Base-by-base conservation (phyloP, 1,140 invertebrate genomes). In the Meloidogyne chitwoodi region DNA sequence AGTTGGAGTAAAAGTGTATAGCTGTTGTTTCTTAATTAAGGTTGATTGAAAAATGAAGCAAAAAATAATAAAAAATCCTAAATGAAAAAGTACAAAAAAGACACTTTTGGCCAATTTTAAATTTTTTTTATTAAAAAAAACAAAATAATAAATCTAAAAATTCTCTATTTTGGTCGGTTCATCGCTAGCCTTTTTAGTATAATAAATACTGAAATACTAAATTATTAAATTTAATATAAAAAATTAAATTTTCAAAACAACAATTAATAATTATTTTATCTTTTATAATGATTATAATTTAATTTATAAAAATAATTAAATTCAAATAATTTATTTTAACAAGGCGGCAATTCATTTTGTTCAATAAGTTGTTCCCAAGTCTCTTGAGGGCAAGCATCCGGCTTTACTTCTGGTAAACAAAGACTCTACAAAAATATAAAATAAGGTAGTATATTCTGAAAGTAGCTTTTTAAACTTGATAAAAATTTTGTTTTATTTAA, bases 351-450 rank as follows among this genome's bases (percentile, higher is more conserved):
- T 61, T 73, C 71, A 16, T 73, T 27, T 24, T 38, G 0, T 14
- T 14, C 56, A 19, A 31, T 56, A 29, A 73, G 38, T 63, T 73
- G 48, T 3, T 73, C 24, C 71, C 71, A 73, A 8, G 71, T 31
- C 6, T 56, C 71, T 63, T 73, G 22, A 26, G 22, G 71, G 61
- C 71, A 73, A 26, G n/a, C 24, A 5, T 26, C 56, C 0, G 71
- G 71, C 2, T 64, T 61, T 10, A 4, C 11, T 4, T 24, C 71
- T 29, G 71, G 71, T 64, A 73, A 34, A 14, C 71, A 73, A n/a
- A 73, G 29, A 34, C 61, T 73, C 71, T 73, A n/a, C n/a, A n/a
- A 24, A 1, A 61, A 38, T 38, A 68, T 24, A 22, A 11, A 24
- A 24, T 10, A 38, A 26, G 11, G 29, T 68, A 4, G 6, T 3